Base-by-base conservation (phyloP, 2,888 invertebrate species). In the Cantharis lateralis region DNA sequence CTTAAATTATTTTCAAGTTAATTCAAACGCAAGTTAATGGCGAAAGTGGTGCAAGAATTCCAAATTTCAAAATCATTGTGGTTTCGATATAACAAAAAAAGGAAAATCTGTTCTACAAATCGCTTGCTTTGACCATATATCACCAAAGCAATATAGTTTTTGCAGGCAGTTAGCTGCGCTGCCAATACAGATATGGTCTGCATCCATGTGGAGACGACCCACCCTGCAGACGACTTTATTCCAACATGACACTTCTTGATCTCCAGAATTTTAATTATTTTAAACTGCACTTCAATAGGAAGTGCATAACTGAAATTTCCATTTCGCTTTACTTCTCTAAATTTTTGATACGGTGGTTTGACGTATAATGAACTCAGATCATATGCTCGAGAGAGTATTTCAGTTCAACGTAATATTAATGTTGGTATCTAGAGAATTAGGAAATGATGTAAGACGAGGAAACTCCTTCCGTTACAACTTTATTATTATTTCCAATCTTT, bases 71-170 rank as follows among this genome's bases (percentile, higher is more conserved):
- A 75, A 70, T 66, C 66, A 66, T 70, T 68, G 48, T 62, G 62
- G 74, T 70, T 70, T 64, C 70, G 77, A 78, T 77, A 74, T 76
- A 16, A 69, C 68, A 15, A 74, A 76, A 80, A 81, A 80, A 79
- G 75, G 75, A 78, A 78, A 81, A 81, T 74, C 79, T 80, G 79
- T 72, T 78, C 79, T 77, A 79, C 77, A 82, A 83, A 82, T 82
- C 82, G 83, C 80, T 77, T 78, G 78, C 78, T 77, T 82, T 83
- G 80, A 81, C 82, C 83, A 83, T 83, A 82, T 83, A 83, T 83
- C 82, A 83, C 81, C 72, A 73, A 74, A 75, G 80, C 82, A 83
- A 83, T 83, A 83, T 82, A 82, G 81, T 83, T 83, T 83, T 83
- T 83, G 81, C 80, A 62, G 74, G 72, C 81, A 78, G 82, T 81